Conservation (phyloP, 1,140 invertebrate species). For the Cephus cinctus region DNA sequence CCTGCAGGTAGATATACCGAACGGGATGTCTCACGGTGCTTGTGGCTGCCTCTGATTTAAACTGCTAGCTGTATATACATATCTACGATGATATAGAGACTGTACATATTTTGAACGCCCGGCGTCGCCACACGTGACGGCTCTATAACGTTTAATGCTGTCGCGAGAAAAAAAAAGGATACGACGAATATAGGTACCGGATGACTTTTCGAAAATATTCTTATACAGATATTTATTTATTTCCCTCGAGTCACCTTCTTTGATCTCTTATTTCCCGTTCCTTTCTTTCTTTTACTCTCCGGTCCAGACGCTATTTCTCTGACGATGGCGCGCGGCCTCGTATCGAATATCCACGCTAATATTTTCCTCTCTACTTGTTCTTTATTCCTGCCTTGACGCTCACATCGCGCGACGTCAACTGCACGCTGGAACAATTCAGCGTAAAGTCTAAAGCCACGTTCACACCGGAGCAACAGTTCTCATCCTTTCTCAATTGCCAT, state of each 20-base stretch:
- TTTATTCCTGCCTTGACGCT: conserved; percentile 21
- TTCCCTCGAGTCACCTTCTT: not conserved
- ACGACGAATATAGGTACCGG: too few species aligned
- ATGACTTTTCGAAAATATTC: too few species aligned
- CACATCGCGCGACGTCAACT: conserved; percentile 37
- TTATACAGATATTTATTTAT: conserved; percentile 1
- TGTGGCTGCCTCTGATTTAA: too few species aligned
- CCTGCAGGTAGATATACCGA: too few species aligned
- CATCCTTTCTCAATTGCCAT: too few species aligned
- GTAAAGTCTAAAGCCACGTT: conserved; percentile 43
- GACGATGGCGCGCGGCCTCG: too few species aligned
- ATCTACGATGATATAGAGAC: too few species aligned
- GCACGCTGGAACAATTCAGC: conserved; percentile 42
- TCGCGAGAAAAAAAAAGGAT: not conserved
- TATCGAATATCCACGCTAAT: not conserved
- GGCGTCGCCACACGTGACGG: too few species aligned
- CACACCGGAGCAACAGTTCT: conserved; percentile 26
- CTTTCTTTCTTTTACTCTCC: not conserved
- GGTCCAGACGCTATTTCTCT: not conserved
- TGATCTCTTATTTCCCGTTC: not conserved
- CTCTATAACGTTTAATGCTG: not conserved
- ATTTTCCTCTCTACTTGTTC: conserved; percentile 4
- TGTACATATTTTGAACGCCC: too few species aligned
- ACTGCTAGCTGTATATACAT: too few species aligned
- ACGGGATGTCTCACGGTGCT: too few species aligned